phyloP scores from a whole-genome alignment of 2,113 vertebrate species.

The Callorhinus ursinus region DNA sequence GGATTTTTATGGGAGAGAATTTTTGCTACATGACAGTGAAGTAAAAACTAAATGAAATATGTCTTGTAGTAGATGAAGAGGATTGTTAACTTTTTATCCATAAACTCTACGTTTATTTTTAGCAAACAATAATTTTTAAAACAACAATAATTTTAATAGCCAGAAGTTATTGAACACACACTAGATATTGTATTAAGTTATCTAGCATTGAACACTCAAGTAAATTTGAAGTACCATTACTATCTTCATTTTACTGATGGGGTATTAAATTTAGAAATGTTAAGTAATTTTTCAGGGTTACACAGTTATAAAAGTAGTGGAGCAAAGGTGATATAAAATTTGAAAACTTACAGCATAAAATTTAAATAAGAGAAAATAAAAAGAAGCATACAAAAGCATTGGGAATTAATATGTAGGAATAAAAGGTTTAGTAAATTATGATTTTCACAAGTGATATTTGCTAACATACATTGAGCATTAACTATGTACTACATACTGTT shows the following conservation, averaged over 20 bases:
- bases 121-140: background rate
- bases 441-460: background rate
- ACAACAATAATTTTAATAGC: background rate
- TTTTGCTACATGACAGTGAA: background rate
- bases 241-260: background rate
- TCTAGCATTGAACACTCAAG: background rate
- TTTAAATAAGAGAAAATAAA: background rate
- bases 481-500: background rate
- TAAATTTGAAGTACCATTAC: background rate
- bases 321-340: background rate
- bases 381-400: background rate
- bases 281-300: background rate
- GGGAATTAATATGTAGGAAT: background rate
- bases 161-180: background rate
- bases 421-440: background rate
- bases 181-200: background rate
- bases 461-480: background rate
- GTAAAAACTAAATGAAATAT: slow-evolving; percentile 6
- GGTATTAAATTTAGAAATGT: background rate
- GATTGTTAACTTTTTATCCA: background rate
- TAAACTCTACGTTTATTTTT: background rate
- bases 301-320: background rate
- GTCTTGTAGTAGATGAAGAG: background rate
- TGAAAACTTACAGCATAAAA: background rate
- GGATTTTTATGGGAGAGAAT: background rate